Base-by-base conservation (phyloP, 2,113 vertebrate genomes). In the Sprattus sprattus region DNA sequence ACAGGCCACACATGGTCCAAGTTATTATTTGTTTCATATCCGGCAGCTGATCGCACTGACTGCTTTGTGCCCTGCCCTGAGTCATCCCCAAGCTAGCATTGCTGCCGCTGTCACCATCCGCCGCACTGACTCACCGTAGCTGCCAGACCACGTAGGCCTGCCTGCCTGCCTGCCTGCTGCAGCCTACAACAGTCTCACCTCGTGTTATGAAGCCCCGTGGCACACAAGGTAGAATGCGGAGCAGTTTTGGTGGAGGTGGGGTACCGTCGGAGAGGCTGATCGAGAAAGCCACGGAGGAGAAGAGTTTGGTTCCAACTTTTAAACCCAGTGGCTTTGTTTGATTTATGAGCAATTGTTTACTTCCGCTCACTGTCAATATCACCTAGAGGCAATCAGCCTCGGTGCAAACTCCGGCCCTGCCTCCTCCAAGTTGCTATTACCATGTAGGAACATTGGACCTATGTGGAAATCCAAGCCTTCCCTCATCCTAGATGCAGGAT, bases 11-110 rank as follows among this genome's bases (percentile, higher is more conserved):
- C 71, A 39, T 78, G 4, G 13, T 32, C 2, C 25, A 78, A 32
- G 39, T 78, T 78, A 78, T 78, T 78, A 78, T 39, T 78, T 78
- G 28, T 39, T 78, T 78, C 28, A 6, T 78, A 78, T 78, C 32
- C 25, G 15, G 32, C 71, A 78, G 71, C 71, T 78, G 71, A 39
- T 39, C 39, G 32, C 32, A 3, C 71, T 32, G 11, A 3, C 5
- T 11, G 28, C 13, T 11, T 78, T 78, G 32, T 78, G 71, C 71
- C 39, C 39, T 78, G 71, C 71, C 71, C 71, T 78, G 71, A 78
- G 71, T 78, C 71, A 78, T 78, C 71, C 71, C 13, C 10, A 25
- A 28, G 67, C 10, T 15, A 78, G 71, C 71, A 78, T 39, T 13
- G 25, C 32, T 16, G 71, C 32, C 71, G 13, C 71, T 39, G 32